Evolutionary conservation across 2,113 vertebrate genomes (phyloP).

Genomic region (Lates calcarifer): DNA sequence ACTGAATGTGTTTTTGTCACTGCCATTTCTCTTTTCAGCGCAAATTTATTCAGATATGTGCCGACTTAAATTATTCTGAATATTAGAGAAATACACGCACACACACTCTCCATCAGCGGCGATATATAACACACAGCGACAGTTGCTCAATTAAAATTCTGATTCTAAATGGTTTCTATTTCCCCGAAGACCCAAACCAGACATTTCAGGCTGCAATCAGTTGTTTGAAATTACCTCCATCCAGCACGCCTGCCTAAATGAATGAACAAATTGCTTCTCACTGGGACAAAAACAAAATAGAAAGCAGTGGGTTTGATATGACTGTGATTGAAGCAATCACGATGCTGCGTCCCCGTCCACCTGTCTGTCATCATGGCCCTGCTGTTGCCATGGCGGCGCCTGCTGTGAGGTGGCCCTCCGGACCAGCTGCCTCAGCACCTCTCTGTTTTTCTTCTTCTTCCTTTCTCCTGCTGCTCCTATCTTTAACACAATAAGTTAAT

Average conservation of each 20-base stretch:
- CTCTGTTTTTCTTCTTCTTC: constrained; percentile 5
- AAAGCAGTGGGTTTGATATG: constrained; percentile 46
- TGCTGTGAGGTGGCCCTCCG: constrained; percentile 6
- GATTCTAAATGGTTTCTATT: constrained; percentile 39
- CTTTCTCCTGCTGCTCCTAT: not conserved
- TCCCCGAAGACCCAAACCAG: constrained; percentile 46
- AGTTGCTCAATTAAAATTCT: constrained; percentile 47
- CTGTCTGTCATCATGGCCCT: constrained; percentile 29
- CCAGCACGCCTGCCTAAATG: constrained; percentile 17
- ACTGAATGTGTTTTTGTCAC: constrained; percentile 32
- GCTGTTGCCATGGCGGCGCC: constrained; percentile 60
- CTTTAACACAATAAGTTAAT: not conserved
- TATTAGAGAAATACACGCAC: not conserved
- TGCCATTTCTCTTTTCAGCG: not conserved
- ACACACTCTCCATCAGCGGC: constrained; percentile 17
- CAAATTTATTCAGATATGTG: constrained; percentile 16
- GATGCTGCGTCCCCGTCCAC: not conserved
- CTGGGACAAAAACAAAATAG: constrained; percentile 37
- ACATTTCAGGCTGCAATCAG: constrained; percentile 58
- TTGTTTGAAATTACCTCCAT: constrained; percentile 53
- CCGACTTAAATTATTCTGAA: constrained; percentile 23
- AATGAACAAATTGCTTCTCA: constrained; percentile 57
- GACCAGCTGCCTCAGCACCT: not conserved
- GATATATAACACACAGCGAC: constrained; percentile 22
- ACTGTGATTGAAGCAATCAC: constrained; percentile 44